Percentiles rank a stretch among this genome's conserved stretches.
These are phyloP conservation scores for Sisyra nigra DNA, from an alignment of 2,888 invertebrate genomes.

Conservation along the genomic window DNA sequence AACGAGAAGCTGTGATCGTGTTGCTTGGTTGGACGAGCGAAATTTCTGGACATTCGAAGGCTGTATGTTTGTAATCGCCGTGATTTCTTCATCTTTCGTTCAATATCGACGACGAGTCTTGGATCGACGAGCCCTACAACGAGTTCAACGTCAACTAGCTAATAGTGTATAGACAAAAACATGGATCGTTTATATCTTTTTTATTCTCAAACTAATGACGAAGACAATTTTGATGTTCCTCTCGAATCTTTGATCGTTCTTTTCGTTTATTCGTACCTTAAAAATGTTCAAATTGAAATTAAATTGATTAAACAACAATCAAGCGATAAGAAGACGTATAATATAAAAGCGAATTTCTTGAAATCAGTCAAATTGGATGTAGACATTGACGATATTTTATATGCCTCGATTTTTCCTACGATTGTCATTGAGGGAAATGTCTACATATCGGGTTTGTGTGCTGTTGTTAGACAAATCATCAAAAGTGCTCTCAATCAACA, in stretches of 20 bases:
- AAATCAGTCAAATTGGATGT: constrained; percentile 11
- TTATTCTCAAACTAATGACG: constrained; percentile 14
- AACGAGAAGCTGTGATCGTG: constrained; percentile 72
- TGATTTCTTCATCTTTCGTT: constrained; percentile 47
- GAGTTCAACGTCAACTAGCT: constrained; percentile 54
- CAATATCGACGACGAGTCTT: constrained; percentile 47
- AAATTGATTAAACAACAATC: constrained; percentile 11
- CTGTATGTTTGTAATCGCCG: constrained; percentile 45
- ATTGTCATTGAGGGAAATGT: constrained; percentile 27
- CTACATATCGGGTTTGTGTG: constrained; percentile 62
- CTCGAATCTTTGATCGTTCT: constrained; percentile 47
- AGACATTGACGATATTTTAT: constrained; percentile 19
- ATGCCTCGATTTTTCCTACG: too few species aligned
- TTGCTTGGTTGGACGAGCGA: constrained; percentile 69
- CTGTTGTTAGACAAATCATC: constrained; percentile 46
- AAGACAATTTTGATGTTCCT: constrained; percentile 27
- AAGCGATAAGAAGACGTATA: constrained; percentile 1
- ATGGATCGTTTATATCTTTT: constrained; percentile 5
- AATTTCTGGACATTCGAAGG: constrained; percentile 72
- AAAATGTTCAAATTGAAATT: constrained; percentile 11
- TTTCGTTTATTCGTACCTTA: constrained; percentile 36
- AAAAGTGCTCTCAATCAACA: constrained; percentile 23
- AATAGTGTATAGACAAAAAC: constrained; percentile 32
- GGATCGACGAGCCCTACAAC: constrained; percentile 45
- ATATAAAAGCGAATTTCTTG: neutral